Base-by-base conservation (phyloP, 2,113 vertebrate species). In the Brachypteracias leptosomus region DNA sequence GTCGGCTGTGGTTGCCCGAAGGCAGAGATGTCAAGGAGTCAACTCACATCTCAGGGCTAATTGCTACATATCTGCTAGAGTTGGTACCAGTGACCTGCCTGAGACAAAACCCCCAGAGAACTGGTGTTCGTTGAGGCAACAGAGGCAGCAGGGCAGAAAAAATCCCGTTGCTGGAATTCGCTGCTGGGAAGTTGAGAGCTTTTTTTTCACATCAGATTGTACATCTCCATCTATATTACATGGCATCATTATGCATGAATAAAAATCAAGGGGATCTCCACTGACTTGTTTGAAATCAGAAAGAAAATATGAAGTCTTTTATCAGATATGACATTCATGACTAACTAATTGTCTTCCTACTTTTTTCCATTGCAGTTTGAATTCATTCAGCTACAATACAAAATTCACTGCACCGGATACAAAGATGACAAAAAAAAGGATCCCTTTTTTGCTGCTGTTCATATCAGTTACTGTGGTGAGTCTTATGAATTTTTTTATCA, bases 391-490 rank as follows among this genome's bases (percentile, higher is more conserved):
- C 55, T 33, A 55, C 57, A 25, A 21, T 7, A 38, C 24, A 71
- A 81, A 65, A 66, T 44, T 89, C 62, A 86, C 79, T 49, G 47
- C 46, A 72, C 80, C 77, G 35, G 89, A 88, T 82, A 94, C 38
- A 95, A 98, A 96, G 95, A 98, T 98, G 98, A 95, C 95, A 75
- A 92, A 92, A 94, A 96, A 61, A 14, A 94, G 90, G 96, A 95
- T 94, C 68, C 89, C 95, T 11, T 86, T 82, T 58, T 96, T 98
- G 74, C n/a, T 98, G 18, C 79, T 98, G 46, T 88, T 99, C 82
- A 97, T 98, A 68, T 93, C 90, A 10, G 68, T 97, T 59, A 89
- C 97, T 46, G 58, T 96, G 98, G 99, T 99, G 96, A 98, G 97
- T 90, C 87, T 66, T 76, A 73, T 15, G 10, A 51, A 36, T 47